These are phyloP conservation scores for Polyommatus icarus DNA, from an alignment of 2,888 invertebrate genomes.

Conservation along the genomic window DNA sequence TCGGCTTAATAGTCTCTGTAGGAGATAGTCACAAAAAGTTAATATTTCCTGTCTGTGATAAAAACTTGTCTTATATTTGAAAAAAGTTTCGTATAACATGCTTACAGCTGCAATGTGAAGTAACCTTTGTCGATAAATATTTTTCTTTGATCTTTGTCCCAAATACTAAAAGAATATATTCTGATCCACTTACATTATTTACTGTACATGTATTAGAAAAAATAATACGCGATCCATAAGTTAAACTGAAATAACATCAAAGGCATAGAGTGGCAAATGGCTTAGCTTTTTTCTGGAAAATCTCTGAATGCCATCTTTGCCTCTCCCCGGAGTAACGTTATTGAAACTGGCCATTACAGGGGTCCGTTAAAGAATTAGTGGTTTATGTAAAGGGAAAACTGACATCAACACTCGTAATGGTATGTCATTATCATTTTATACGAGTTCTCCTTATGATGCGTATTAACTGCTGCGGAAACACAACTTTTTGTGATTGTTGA, in stretches of 20 bases:
- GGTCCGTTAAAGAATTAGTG: slow-evolving; percentile 5
- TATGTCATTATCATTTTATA: slow-evolving; percentile 15
- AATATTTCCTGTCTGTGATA: too few species aligned
- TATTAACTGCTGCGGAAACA: neutral
- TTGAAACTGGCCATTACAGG: slow-evolving; percentile 10
- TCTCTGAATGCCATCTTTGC: neutral
- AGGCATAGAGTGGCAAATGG: neutral
- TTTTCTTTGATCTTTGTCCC: neutral
- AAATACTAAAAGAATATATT: neutral
- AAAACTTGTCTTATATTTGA: too few species aligned
- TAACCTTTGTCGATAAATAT: too few species aligned
- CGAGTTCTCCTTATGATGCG: neutral
- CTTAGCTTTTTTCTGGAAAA: neutral
- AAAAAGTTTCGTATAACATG: too few species aligned
- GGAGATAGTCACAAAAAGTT: too few species aligned
- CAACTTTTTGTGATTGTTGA: neutral
- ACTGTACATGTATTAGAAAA: neutral
- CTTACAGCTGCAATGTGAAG: too few species aligned
- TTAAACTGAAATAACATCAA: neutral
- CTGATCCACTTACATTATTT: neutral
- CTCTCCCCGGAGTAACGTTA: neutral
- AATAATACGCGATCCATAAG: neutral
- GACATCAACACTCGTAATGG: neutral
- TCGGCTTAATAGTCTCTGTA: too few species aligned
- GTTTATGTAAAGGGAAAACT: neutral